Evolutionary conservation across 2,888 invertebrate genomes (phyloP).

Genomic region (Endomychus coccineus): DNA sequence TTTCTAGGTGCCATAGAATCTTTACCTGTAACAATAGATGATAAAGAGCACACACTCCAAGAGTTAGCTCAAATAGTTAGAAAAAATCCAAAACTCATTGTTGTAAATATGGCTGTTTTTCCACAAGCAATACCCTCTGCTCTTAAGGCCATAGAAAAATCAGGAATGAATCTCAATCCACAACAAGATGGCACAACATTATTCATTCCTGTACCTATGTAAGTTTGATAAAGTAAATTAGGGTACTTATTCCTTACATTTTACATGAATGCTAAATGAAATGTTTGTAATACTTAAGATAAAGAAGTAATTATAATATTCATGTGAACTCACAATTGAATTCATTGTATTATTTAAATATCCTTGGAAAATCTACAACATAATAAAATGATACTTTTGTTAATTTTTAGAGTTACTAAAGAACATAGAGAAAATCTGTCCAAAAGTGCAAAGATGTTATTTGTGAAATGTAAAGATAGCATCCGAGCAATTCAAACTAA

Average conservation of each 20-base stretch:
- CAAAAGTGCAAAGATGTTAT: slow-evolving; percentile 78
- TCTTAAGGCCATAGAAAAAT: slow-evolving; percentile 64
- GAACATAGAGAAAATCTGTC: slow-evolving; percentile 85
- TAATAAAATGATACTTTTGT: neutral
- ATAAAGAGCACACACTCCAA: slow-evolving; percentile 73
- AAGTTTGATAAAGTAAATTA: too few relatives aligned
- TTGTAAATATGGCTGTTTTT: slow-evolving; percentile 75
- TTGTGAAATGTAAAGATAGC: slow-evolving; percentile 68
- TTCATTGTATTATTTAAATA: too few relatives aligned
- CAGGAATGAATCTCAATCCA: slow-evolving; percentile 87
- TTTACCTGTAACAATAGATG: slow-evolving; percentile 66
- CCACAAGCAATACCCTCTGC: slow-evolving; percentile 81
- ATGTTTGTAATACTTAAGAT: too few relatives aligned
- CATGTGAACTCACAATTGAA: too few relatives aligned
- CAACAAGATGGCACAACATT: slow-evolving; percentile 91
- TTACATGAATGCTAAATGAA: too few relatives aligned
- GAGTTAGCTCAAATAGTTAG: slow-evolving; percentile 82
- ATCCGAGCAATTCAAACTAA: slow-evolving; percentile 71
- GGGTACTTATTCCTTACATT: too few relatives aligned
- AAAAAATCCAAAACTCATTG: slow-evolving; percentile 79
- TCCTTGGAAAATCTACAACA: too few relatives aligned
- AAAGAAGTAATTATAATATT: too few relatives aligned
- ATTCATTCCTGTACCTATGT: slow-evolving; percentile 84
- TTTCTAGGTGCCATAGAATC: slow-evolving; percentile 67
- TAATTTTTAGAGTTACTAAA: slow-evolving; percentile 61